phyloP scores from a whole-genome alignment of 2,113 vertebrate genomes.

The Dolichotis patagonum region DNA sequence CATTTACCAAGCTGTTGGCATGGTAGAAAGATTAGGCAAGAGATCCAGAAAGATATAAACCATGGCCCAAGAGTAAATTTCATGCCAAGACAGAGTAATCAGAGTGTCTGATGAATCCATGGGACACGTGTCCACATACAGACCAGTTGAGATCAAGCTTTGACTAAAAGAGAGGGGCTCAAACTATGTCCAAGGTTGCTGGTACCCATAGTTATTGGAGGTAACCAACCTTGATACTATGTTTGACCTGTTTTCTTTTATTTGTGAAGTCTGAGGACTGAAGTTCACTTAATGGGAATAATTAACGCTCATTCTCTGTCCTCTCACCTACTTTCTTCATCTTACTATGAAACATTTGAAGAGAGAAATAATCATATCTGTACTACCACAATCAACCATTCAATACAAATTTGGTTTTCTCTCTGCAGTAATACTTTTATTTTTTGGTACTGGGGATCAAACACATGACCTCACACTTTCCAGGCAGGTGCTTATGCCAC shows the following conservation, averaged over 20 bases:
- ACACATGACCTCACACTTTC: too few species aligned
- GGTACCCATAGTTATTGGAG: background rate
- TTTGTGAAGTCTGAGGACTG: background rate
- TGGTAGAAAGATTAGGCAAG: background rate
- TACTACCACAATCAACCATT: background rate
- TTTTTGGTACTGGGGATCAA: too few species aligned
- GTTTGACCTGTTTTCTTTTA: background rate
- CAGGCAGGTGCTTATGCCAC: too few species aligned
- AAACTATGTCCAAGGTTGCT: background rate
- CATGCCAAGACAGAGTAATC: background rate
- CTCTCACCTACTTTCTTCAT: background rate
- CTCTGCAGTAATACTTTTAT: slow-evolving; percentile 3
- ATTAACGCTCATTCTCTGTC: background rate
- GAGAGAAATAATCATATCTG: background rate
- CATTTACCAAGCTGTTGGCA: background rate
- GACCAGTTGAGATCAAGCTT: background rate
- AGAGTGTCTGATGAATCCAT: background rate
- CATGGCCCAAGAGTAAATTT: background rate
- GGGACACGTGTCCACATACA: background rate
- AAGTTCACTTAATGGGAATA: background rate
- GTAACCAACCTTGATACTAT: background rate
- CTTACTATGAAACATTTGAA: background rate
- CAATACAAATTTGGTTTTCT: background rate
- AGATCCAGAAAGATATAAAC: background rate
- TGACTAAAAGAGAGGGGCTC: background rate